Evolutionary conservation across 2,113 vertebrate genomes (phyloP).

Genomic region (Elaphurus davidianus): DNA sequence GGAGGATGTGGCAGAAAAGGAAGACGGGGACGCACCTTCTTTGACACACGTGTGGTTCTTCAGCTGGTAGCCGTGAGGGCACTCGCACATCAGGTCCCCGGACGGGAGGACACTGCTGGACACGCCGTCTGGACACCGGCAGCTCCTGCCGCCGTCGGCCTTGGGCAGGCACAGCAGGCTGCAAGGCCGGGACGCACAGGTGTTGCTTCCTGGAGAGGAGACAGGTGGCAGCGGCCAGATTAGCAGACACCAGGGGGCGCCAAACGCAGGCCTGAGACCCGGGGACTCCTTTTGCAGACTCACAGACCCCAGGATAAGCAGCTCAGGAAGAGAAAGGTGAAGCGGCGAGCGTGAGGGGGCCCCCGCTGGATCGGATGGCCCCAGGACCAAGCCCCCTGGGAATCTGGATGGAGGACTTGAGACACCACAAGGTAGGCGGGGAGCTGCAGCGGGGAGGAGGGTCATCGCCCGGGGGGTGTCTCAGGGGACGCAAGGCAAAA

Average conservation of each 20-base stretch:
- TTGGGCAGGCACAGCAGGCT: conserved; percentile 93
- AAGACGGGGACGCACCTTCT: conserved; percentile 82
- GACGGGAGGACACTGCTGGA: conserved; percentile 81
- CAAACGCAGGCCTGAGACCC: rapidly evolving
- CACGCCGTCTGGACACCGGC: conserved; percentile 91
- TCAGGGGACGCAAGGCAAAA: no score
- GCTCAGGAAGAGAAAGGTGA: not conserved
- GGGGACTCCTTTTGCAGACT: rapidly evolving
- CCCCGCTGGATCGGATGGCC: not conserved
- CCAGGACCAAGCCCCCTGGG: not conserved
- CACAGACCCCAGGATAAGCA: rapidly evolving
- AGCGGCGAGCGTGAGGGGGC: rapidly evolving
- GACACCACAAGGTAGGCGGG: not conserved
- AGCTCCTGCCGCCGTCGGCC: conserved; percentile 86
- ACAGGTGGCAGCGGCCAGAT: rapidly evolving
- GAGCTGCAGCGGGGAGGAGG: not conserved
- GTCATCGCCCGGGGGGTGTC: rapidly evolving
- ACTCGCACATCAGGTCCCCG: conserved; percentile 90
- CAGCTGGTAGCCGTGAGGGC: conserved; percentile 88
- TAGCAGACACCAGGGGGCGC: not conserved
- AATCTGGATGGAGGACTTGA: not conserved
- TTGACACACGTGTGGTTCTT: conserved; percentile 90
- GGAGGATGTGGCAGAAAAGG: not conserved
- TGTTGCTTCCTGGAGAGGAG: conserved; percentile 86
- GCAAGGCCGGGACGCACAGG: conserved; percentile 90